Conservation (phyloP, 2,113 vertebrate species). For the Rhinoptilus africanus region DNA sequence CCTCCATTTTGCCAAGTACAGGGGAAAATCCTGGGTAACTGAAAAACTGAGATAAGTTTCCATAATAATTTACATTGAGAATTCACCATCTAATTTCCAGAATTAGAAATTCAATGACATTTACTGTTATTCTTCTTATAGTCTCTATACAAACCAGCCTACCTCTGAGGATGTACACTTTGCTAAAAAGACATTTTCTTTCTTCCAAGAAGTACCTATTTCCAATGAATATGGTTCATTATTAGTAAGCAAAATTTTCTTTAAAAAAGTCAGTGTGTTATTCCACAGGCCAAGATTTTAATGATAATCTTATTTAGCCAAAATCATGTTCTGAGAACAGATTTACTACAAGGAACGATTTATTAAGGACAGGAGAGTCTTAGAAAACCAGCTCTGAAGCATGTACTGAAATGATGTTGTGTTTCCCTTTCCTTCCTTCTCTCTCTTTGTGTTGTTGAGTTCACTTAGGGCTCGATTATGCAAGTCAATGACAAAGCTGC, state of each 20-base stretch:
- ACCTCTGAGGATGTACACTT: not conserved
- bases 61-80: not conserved
- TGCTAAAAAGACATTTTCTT: not conserved
- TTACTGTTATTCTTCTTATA: not conserved
- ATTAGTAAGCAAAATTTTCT: not conserved
- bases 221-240: not conserved
- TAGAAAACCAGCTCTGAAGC: not conserved
- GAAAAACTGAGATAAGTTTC: not conserved
- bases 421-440: not conserved
- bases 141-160: not conserved
- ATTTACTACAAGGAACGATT: not conserved
- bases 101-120: not conserved
- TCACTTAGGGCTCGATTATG: not conserved
- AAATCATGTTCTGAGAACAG: not conserved
- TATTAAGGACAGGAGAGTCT: not conserved
- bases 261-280: not conserved
- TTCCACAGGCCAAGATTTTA: not conserved
- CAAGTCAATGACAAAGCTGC: slow-evolving; percentile 5
- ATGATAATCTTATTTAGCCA: not conserved
- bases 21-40: not conserved
- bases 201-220: not conserved
- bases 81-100: not conserved
- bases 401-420: not conserved
- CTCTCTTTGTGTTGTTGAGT: not conserved
- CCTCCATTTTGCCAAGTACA: not conserved